Evolutionary conservation across 2,888 invertebrate species (phyloP).

Genomic region (Aphidius colemani): DNA sequence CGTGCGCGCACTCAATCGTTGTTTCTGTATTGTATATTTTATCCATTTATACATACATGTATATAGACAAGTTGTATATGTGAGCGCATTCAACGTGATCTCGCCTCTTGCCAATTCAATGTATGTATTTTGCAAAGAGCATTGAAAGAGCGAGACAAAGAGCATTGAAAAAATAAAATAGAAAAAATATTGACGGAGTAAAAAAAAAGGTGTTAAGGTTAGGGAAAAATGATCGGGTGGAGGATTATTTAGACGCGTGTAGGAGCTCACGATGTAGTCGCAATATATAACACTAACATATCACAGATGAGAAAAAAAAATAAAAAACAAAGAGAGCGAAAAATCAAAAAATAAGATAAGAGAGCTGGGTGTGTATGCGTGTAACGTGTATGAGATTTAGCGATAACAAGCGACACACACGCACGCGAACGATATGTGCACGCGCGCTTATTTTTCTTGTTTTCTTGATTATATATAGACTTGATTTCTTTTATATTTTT

Average conservation of each 20-base stretch:
- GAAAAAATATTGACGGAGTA: background rate
- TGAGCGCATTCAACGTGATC: too few relatives aligned
- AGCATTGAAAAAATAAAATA: too few relatives aligned
- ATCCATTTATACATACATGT: too few relatives aligned
- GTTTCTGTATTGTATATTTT: too few relatives aligned
- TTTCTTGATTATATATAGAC: background rate
- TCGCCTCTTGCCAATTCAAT: too few relatives aligned
- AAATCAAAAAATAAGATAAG: background rate
- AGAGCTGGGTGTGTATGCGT: background rate
- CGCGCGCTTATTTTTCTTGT: background rate
- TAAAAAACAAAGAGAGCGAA: background rate
- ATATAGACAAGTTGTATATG: too few relatives aligned
- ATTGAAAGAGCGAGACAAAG: too few relatives aligned
- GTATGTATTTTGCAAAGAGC: too few relatives aligned
- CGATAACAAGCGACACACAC: conserved; percentile 24
- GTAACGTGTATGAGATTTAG: conserved; percentile 13
- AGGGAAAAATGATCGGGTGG: background rate
- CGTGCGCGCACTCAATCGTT: background rate
- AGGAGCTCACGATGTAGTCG: background rate
- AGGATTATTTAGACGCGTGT: conserved; percentile 3
- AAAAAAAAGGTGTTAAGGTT: background rate
- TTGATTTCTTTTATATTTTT: background rate
- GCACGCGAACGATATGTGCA: background rate
- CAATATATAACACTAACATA: background rate
- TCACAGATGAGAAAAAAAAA: background rate